phyloP scores from a whole-genome alignment of 1,140 invertebrate genomes.

The Drosophila trapezifrons region DNA sequence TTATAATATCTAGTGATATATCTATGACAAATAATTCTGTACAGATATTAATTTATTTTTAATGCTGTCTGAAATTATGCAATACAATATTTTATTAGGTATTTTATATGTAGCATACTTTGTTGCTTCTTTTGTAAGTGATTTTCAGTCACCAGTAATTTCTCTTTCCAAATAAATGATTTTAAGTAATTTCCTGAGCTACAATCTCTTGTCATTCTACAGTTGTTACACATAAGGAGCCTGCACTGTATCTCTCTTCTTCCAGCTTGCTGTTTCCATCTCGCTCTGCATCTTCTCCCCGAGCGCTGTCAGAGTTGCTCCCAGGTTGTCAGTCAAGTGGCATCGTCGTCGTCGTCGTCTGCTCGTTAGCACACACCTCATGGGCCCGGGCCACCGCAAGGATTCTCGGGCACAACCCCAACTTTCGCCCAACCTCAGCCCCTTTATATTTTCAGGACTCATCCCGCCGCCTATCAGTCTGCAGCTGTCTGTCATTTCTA shows the following conservation, averaged over 20 bases:
- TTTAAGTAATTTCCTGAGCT: too few species aligned
- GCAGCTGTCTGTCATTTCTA: constrained; percentile 77
- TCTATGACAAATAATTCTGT: neutral
- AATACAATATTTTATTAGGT: too few species aligned
- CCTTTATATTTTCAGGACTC: neutral
- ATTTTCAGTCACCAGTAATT: too few species aligned
- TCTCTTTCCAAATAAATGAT: too few species aligned
- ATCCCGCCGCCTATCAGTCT: constrained; percentile 20
- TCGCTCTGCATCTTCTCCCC: constrained; percentile 11
- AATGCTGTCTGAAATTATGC: neutral
- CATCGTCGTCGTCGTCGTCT: constrained; percentile 58
- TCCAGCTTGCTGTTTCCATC: constrained; percentile 8
- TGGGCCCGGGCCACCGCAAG: constrained; percentile 50
- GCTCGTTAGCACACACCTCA: constrained; percentile 74
- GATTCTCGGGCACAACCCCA: constrained; percentile 10
- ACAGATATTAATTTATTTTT: neutral
- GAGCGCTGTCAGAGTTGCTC: constrained; percentile 46
- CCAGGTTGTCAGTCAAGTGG: constrained; percentile 75
- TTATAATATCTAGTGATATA: neutral
- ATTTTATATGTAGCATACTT: too few species aligned
- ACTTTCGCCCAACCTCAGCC: neutral
- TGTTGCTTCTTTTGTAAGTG: too few species aligned
- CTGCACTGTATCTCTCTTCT: constrained; percentile 2
- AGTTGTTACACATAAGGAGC: neutral
- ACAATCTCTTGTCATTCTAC: too few species aligned